Base-by-base conservation (phyloP, 2,113 vertebrate genomes). In the Antidorcas marsupialis region DNA sequence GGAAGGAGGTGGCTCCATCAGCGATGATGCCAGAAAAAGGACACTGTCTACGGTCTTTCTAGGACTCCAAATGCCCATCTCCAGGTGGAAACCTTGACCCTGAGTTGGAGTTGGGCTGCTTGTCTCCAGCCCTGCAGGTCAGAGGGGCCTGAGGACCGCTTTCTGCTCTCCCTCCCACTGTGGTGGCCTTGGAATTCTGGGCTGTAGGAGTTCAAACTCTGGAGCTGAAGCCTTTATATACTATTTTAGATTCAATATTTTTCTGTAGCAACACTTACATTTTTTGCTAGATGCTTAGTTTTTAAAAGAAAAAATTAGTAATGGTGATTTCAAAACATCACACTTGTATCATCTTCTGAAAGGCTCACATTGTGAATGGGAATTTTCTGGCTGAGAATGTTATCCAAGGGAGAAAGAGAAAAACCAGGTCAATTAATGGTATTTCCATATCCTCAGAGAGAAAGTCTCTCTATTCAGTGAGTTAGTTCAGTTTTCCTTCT, bases 21-120 rank as follows among this genome's bases (percentile, higher is more conserved):
- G 19, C 9, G 0, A 11, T 6, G 67, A 23, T 71, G n/a, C 10
- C n/a, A 71, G n/a, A 39, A 1, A 67, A 23, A 71, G 19, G n/a
- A 23, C n/a, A n/a, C 3, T 0, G 30, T 17, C 28, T 64, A n/a
- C 7, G 33, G 30, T 16, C 6, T 33, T 2, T n/a, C n/a, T 39
- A 71, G 67, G n/a, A 39, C 67, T 39, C 19, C 67, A 71, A 6
- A 39, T 0, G 4, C n/a, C 67, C 19, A 6, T 23, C 67, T 71
- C 9, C n/a, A 36, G 19, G 19, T 0, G n/a, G n/a, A 39, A 71
- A 23, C 10, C 17, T 71, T 71, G 19, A 23, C 67, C n/a, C n/a
- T 12, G 67, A 39, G 10, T 39, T 2, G 10, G 67, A 19, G 9
- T 1, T 23, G 67, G 19, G 10, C 10, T 71, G 17, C 67, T 39